phyloP scores from a whole-genome alignment of 2,113 vertebrate genomes.

The Psilopogon haemacephalus region DNA sequence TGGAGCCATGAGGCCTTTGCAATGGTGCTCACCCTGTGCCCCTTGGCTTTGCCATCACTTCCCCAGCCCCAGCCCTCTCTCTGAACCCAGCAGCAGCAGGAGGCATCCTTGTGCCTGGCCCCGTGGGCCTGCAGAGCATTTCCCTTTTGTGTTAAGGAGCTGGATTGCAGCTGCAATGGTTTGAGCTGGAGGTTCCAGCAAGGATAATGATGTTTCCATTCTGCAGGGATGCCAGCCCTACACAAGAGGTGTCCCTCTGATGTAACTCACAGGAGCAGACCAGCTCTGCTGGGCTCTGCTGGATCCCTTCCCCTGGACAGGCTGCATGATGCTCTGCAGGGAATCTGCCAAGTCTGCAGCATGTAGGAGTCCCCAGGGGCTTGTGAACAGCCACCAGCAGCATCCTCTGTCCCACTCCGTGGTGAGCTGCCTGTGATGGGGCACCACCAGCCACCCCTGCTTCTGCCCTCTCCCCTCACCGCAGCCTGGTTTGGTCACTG shows the following conservation, averaged over 20 bases:
- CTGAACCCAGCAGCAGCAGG: not conserved
- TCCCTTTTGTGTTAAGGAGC: not conserved
- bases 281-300: not conserved
- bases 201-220: not conserved
- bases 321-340: no score
- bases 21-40: not conserved
- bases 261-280: not conserved
- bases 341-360: not conserved
- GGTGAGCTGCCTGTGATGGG: not conserved
- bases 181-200: not conserved
- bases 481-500: not conserved
- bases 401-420: no score
- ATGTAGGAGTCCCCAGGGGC: not conserved
- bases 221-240: not conserved
- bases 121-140: not conserved
- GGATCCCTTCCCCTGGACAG: not conserved
- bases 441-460: no score
- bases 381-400: not conserved
- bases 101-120: rapidly evolving
- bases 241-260: rapidly evolving
- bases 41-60: not conserved
- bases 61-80: not conserved
- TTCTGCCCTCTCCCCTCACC: no score
- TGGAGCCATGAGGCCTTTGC: not conserved
- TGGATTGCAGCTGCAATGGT: not conserved